Evolutionary conservation across 2,113 vertebrate genomes (phyloP), one percentile per base, ranked within the genome.

Genomic region (Thomomys bottae): DNA sequence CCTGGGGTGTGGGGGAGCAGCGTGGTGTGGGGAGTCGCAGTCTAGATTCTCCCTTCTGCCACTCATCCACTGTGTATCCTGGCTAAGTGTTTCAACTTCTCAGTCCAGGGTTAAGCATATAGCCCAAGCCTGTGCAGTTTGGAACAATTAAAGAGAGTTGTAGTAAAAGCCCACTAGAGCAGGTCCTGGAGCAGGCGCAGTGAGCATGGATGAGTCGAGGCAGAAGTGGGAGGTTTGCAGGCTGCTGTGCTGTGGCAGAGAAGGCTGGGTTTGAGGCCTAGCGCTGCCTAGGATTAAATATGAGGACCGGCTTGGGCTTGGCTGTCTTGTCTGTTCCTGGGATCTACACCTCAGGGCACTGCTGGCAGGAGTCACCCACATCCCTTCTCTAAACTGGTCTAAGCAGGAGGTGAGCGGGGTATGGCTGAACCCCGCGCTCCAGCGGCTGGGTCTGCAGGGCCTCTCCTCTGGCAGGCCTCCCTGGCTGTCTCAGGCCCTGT

Each of bases 321-420:
- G 72, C 18, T 10, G 49, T 68, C 86, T 87, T 36, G 14, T 30
- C 71, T 71, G 36, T 36, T 63, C 21, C 6, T 38, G 77, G 49
- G 77, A 45, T 6, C 0, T 2, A 61, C 0, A 28, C 30, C 49
- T 67, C 12, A 4, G 1, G n/a, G 26, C 36, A 49, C 34, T 7
- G 1, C 66, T 70, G 66, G 57, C n/a, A 32, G 76, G 76, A 45
- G 26, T 68, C 6, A 0, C 32, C 1, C 14, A 15, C 78, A 70
- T 64, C 34, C 12, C 1, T 38, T 64, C 64, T 78, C 40, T 18
- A 76, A 61, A 38, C 82, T 40, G 24, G 57, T 70, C 15, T 23
- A 36, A 24, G 24, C n/a, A 76, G 32, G 40, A 64, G 59, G 38
- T 6, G 30, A 54, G 34, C 54, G 45, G 17, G 70, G 49, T 0